These are phyloP conservation scores for Drosophila incognita DNA, from an alignment of 2,888 invertebrate genomes.

Conservation along the genomic window DNA sequence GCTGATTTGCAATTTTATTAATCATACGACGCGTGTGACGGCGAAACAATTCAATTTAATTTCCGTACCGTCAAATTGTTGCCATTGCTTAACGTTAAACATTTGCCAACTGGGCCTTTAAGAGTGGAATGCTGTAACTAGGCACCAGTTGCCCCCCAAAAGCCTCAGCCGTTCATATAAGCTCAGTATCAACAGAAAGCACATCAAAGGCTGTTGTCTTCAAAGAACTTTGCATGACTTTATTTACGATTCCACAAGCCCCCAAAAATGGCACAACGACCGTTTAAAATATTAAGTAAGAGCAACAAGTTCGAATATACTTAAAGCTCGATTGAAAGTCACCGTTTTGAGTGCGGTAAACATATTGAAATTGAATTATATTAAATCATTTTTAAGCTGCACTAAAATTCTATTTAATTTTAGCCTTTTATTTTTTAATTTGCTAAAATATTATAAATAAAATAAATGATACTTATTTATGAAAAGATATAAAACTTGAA, in stretches of 20 bases:
- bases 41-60: slow-evolving; percentile 22
- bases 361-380: too few species aligned
- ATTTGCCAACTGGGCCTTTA: slow-evolving; percentile 7
- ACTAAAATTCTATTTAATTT: not conserved
- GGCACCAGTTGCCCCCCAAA: not conserved
- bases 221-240: slow-evolving; percentile 23
- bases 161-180: not conserved
- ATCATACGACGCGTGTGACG: slow-evolving; percentile 55
- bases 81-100: slow-evolving; percentile 31
- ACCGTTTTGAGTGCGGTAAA: not conserved
- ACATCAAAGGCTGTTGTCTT: slow-evolving; percentile 47
- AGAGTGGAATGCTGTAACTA: slow-evolving; percentile 38
- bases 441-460: not conserved
- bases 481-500: not conserved
- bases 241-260: slow-evolving; percentile 5
- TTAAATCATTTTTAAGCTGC: not conserved
- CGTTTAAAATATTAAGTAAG: not conserved
- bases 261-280: not conserved
- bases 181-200: not conserved
- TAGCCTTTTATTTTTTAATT: not conserved
- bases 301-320: not conserved
- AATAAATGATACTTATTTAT: not conserved
- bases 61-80: slow-evolving; percentile 36
- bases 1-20: slow-evolving; percentile 44
- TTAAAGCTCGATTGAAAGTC: not conserved